phyloP scores from a whole-genome alignment of 2,888 invertebrate genomes.

The Oscheius onirici region DNA sequence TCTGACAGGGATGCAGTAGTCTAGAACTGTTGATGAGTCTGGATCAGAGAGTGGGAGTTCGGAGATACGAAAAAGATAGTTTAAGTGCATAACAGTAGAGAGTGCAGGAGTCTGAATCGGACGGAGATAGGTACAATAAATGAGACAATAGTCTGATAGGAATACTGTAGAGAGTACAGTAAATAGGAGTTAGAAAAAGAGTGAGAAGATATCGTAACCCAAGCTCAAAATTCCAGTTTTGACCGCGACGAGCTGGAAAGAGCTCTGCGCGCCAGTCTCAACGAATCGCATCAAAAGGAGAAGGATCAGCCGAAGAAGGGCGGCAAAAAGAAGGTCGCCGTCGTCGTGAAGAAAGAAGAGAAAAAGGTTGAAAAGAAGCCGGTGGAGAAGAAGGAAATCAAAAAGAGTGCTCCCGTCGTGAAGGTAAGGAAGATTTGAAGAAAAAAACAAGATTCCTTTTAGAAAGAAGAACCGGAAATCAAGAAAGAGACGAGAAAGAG shows the following conservation, averaged over 20 bases:
- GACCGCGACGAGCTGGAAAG: slow-evolving; percentile 47
- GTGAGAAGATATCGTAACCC: too few relatives aligned
- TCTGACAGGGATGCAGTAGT: too few relatives aligned
- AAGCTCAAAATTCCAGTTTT: slow-evolving; percentile 46
- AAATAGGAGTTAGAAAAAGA: too few relatives aligned
- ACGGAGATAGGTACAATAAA: too few relatives aligned
- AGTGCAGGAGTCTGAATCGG: too few relatives aligned
- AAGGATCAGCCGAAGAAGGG: slow-evolving; percentile 9
- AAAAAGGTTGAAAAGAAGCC: background rate
- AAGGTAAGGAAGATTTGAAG: slow-evolving; percentile 1
- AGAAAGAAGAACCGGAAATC: slow-evolving; percentile 1
- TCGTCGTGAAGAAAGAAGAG: background rate
- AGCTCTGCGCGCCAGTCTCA: slow-evolving; percentile 44
- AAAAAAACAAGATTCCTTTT: background rate
- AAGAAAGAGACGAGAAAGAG: slow-evolving; percentile 5
- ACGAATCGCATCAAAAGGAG: slow-evolving; percentile 28
- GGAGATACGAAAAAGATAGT: too few relatives aligned
- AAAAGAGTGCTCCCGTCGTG: background rate
- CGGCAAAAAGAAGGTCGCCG: background rate
- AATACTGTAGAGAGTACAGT: background rate
- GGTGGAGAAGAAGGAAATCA: background rate
- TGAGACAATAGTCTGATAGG: background rate
- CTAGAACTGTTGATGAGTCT: too few relatives aligned
- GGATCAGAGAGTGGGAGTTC: too few relatives aligned
- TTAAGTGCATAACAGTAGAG: background rate